phyloP scores from a whole-genome alignment of 2,113 vertebrate genomes.

The Clarias magur region DNA sequence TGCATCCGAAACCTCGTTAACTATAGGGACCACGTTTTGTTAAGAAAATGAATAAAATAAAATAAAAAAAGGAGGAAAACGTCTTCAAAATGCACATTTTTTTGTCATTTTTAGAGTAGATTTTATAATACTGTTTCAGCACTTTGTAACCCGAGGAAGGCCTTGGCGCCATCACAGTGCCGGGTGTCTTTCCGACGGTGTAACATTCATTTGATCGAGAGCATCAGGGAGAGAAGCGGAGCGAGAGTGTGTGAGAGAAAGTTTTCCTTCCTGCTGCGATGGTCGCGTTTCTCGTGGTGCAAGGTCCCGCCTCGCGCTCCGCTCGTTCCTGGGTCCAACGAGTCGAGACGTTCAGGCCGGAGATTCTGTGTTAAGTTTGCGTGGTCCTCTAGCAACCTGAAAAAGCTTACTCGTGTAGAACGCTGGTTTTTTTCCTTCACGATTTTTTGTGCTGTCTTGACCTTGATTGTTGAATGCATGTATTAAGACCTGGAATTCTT shows the following conservation, averaged over 20 bases:
- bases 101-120: constrained; percentile 70
- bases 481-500: constrained; percentile 83
- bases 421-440: background rate
- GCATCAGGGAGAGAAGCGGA: constrained; percentile 39
- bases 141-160: constrained; percentile 74
- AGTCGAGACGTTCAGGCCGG: constrained; percentile 65
- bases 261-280: constrained; percentile 17
- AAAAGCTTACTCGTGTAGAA: constrained; percentile 26
- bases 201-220: constrained; percentile 68
- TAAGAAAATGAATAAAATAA: background rate
- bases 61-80: constrained; percentile 35
- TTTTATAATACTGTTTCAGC: constrained; percentile 78
- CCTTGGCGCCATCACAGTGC: constrained; percentile 59
- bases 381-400: constrained; percentile 61
- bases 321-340: constrained; percentile 73
- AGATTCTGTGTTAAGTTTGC: constrained; percentile 48
- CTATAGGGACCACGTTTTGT: constrained; percentile 76
- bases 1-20: constrained; percentile 65
- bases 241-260: constrained; percentile 44
- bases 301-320: constrained; percentile 62
- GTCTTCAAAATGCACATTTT: constrained; percentile 74
- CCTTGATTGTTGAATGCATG: constrained; percentile 77
- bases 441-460: constrained; percentile 55
- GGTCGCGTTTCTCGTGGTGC: constrained; percentile 59
- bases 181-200: constrained; percentile 54